Evolutionary conservation across 1,140 invertebrate species (phyloP).

Genomic region (Parasteatoda tepidariorum): DNA sequence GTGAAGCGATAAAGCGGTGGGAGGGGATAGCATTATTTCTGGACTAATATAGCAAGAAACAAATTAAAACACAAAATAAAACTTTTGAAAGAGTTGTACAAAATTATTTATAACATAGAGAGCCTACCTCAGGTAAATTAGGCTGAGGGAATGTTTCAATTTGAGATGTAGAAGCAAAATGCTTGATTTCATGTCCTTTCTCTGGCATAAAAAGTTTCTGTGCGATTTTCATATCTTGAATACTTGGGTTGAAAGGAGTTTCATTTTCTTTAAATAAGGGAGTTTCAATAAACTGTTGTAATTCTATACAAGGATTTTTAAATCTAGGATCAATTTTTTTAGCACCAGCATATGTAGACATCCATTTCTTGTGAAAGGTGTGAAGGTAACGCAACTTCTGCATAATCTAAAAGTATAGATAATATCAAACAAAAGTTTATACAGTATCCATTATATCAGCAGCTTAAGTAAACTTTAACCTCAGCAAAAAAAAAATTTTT

Average conservation of each 20-base stretch:
- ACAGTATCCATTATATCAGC: too few relatives aligned
- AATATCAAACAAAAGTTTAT: too few relatives aligned
- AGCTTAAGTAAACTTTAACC: too few relatives aligned
- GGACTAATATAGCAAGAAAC: too few relatives aligned
- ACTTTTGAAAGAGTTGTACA: too few relatives aligned
- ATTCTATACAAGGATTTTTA: conserved; percentile 51
- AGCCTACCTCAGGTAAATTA: conserved; percentile 61
- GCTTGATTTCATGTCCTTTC: conserved; percentile 50
- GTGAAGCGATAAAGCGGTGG: too few relatives aligned
- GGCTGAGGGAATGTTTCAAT: conserved; percentile 45
- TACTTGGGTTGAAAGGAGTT: conserved; percentile 51
- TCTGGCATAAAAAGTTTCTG: conserved; percentile 60
- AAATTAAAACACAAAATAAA: too few relatives aligned
- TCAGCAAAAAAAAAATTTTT: too few relatives aligned
- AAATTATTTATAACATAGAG: not conserved
- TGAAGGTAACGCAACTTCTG: not conserved
- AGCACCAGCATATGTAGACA: conserved; percentile 13
- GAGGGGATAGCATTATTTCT: too few relatives aligned
- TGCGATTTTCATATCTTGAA: conserved; percentile 57
- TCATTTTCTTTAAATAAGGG: conserved; percentile 62
- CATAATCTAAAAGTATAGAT: not conserved
- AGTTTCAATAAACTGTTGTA: conserved; percentile 53
- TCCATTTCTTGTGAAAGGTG: not conserved
- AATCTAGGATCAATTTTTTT: conserved; percentile 50
- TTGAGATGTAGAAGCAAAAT: conserved; percentile 38